These are phyloP conservation scores for Pseudoatta argentina DNA, from an alignment of 1,140 invertebrate genomes.

Conservation along the genomic window DNA sequence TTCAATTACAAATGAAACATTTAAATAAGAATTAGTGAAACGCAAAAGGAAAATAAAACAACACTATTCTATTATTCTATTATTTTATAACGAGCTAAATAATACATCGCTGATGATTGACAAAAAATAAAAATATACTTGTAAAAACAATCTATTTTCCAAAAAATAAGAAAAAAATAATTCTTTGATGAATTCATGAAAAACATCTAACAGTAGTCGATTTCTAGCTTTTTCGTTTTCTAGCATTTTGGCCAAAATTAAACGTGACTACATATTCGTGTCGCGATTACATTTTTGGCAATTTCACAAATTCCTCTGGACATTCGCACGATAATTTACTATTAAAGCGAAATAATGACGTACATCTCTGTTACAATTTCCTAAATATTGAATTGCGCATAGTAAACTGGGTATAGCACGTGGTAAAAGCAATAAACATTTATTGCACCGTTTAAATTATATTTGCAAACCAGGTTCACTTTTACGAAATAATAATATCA, in stretches of 20 bases:
- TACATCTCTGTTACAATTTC: neutral
- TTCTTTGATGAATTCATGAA: neutral
- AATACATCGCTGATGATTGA: neutral
- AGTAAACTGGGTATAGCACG: slow-evolving; percentile 16
- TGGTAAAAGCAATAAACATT: neutral
- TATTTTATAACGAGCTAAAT: neutral
- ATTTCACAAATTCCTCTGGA: slow-evolving; percentile 71
- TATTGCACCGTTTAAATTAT: neutral
- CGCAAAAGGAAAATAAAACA: neutral
- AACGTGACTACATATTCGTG: neutral
- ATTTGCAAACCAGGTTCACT: neutral
- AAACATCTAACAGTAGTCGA: slow-evolving; percentile 5
- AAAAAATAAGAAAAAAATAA: neutral
- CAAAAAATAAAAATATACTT: neutral
- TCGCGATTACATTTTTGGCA: slow-evolving; percentile 73
- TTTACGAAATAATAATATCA: slow-evolving; percentile 10
- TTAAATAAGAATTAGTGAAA: neutral
- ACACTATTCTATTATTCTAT: neutral
- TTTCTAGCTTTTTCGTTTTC: slow-evolving; percentile 41
- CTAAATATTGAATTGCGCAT: slow-evolving; percentile 32
- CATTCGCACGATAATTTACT: slow-evolving; percentile 46
- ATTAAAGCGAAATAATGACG: slow-evolving; percentile 25
- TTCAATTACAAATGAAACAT: slow-evolving; percentile 1
- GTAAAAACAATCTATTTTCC: neutral
- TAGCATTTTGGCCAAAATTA: slow-evolving; percentile 46